A percentile compares a stretch with the other conserved stretches of the same genome.
Conservation (phyloP, 2,113 vertebrate species). For the Toxostoma redivivum region DNA sequence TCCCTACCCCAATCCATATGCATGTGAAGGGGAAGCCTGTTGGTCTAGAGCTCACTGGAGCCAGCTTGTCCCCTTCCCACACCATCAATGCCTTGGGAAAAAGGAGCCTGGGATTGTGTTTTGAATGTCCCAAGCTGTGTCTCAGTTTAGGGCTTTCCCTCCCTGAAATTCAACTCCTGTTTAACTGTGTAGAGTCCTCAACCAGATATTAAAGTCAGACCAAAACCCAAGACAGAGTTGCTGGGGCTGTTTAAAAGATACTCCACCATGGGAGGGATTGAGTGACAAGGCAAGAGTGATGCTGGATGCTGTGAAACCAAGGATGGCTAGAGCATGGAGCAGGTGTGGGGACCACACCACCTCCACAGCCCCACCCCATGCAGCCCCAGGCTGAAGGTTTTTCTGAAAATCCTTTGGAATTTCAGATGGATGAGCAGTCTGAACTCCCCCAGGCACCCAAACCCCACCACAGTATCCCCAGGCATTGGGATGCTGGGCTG, state of each 20-base stretch:
- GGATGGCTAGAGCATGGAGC: neutral
- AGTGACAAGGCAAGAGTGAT: neutral
- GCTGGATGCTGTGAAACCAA: neutral
- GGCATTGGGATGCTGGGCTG: neutral
- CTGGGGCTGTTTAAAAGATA: neutral
- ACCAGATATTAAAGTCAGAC: neutral
- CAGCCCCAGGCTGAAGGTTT: fast-evolving
- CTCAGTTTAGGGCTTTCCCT: neutral
- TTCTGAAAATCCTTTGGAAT: neutral
- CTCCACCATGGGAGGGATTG: neutral
- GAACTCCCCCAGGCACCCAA: neutral
- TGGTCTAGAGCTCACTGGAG: neutral
- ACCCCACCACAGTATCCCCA: neutral
- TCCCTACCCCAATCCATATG: neutral
- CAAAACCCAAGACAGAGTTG: neutral
- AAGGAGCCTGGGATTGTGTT: fast-evolving
- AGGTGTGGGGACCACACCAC: neutral
- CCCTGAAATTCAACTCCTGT: neutral
- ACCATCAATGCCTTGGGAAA: fast-evolving
- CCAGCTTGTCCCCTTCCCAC: neutral
- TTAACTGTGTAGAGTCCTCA: neutral
- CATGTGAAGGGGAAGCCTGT: neutral
- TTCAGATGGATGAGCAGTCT: neutral
- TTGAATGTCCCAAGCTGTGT: neutral
- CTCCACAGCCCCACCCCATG: fast-evolving